phyloP scores from a whole-genome alignment of 2,113 vertebrate species.

The Proteles cristata region DNA sequence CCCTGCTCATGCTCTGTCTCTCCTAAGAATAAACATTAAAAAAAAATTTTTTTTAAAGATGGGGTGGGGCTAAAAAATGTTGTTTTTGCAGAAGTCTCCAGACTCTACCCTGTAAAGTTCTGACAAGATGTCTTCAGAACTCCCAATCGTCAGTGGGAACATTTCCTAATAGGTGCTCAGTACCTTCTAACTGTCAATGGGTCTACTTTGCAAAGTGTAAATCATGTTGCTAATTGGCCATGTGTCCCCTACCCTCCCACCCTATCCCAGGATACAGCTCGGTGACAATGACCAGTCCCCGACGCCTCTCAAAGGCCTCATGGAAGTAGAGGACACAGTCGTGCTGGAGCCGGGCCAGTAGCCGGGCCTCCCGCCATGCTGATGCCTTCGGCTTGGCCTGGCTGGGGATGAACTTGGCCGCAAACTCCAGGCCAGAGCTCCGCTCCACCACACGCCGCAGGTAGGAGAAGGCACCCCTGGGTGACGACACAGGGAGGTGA shows the following conservation, averaged over 20 bases:
- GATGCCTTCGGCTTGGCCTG: constrained; percentile 94
- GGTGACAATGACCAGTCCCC: constrained; percentile 92
- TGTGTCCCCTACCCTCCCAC: neutral
- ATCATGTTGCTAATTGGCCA: neutral
- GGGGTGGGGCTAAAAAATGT: neutral
- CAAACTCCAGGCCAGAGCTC: constrained; percentile 90
- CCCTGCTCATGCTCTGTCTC: too few relatives aligned
- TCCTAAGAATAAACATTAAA: neutral
- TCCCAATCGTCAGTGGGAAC: neutral
- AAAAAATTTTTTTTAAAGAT: neutral
- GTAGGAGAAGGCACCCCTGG: constrained; percentile 98
- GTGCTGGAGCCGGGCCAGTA: constrained; percentile 94
- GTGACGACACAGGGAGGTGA: neutral
- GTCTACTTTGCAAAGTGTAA: neutral
- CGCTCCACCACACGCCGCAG: constrained; percentile 94
- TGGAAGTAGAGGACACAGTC: constrained; percentile 95
- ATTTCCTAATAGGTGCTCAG: neutral
- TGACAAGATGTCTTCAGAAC: neutral
- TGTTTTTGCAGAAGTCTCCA: neutral
- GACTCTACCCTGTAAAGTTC: neutral
- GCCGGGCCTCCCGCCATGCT: constrained; percentile 90
- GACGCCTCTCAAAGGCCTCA: constrained; percentile 97
- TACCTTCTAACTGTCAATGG: neutral
- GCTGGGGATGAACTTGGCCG: constrained; percentile 96
- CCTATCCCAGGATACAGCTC: constrained; percentile 92